A percentile compares a stretch with the other conserved stretches of the same genome.
These are phyloP conservation scores for Echinometra lucunter DNA, from an alignment of 53 echinoderm and acorn worm genomes.

Conservation along the genomic window DNA sequence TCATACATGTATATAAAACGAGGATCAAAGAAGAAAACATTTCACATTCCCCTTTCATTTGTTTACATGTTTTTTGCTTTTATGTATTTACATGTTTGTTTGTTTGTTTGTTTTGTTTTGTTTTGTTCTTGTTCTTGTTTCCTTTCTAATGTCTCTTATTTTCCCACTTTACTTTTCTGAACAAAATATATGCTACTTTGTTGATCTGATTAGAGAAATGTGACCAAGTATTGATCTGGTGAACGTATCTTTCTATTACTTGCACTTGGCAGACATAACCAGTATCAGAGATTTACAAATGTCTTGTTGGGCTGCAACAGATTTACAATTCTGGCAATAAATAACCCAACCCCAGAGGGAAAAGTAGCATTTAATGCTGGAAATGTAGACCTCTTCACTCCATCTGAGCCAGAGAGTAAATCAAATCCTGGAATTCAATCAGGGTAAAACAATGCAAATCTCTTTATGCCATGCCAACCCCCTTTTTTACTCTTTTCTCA, in stretches of 20 bases:
- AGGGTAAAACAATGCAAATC: slow-evolving; percentile 49
- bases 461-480: slow-evolving; percentile 53
- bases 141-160: neutral
- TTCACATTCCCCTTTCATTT: neutral
- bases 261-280: neutral
- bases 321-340: slow-evolving; percentile 27
- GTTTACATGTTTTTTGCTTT: too few species aligned
- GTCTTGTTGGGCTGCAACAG: neutral
- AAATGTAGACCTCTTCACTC: slow-evolving; percentile 32
- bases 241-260: neutral
- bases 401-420: neutral
- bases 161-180: neutral
- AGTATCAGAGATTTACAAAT: neutral
- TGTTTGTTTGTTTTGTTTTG: too few species aligned
- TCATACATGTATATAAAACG: neutral
- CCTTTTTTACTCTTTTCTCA: neutral
- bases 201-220: neutral
- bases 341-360: slow-evolving; percentile 2
- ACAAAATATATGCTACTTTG: neutral
- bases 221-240: neutral
- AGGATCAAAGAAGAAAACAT: neutral
- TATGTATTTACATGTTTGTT: too few species aligned
- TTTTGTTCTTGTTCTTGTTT: too few species aligned
- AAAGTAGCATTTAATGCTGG: slow-evolving; percentile 38
- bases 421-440: slow-evolving; percentile 48